A percentile compares a stretch with the other conserved stretches of the same genome.
phyloP scores from a whole-genome alignment of 2,113 vertebrate genomes.

The Platycercus adscitus region DNA sequence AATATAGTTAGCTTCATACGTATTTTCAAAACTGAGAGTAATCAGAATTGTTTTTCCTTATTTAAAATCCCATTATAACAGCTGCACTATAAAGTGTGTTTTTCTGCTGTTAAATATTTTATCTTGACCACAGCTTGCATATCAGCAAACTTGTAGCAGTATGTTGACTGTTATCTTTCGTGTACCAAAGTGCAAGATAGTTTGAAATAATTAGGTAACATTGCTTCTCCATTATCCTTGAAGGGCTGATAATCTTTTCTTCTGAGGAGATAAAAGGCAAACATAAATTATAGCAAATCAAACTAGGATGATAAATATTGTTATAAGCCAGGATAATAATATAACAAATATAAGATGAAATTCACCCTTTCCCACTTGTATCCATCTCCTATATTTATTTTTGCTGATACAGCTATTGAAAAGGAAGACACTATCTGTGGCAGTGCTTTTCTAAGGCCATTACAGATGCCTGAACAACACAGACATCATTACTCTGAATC shows the following conservation, averaged over 20 bases:
- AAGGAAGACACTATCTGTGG: neutral
- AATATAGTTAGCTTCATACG: neutral
- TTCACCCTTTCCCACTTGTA: slow-evolving; percentile 3
- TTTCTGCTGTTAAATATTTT: slow-evolving; percentile 66
- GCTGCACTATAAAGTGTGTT: slow-evolving; percentile 36
- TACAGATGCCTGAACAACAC: neutral
- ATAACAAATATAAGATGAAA: slow-evolving; percentile 60
- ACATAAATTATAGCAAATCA: slow-evolving; percentile 65
- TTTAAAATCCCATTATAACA: slow-evolving; percentile 56
- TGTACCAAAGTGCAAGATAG: slow-evolving; percentile 59
- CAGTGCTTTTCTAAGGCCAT: slow-evolving; percentile 34
- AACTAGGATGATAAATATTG: slow-evolving; percentile 61
- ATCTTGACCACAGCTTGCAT: slow-evolving; percentile 67
- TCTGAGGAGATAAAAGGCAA: slow-evolving; percentile 71
- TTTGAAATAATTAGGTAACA: slow-evolving; percentile 73
- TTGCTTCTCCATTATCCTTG: slow-evolving; percentile 31
- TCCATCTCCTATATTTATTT: slow-evolving; percentile 35
- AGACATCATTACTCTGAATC: neutral
- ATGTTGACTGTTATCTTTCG: slow-evolving; percentile 71
- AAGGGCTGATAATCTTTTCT: slow-evolving; percentile 50
- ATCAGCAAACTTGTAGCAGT: slow-evolving; percentile 66
- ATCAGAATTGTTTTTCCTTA: slow-evolving; percentile 15
- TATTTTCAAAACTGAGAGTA: slow-evolving; percentile 11
- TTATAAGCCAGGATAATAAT: slow-evolving; percentile 64
- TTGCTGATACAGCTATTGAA: slow-evolving; percentile 22